Percentiles rank a stretch among this genome's conserved stretches.
Conservation (phyloP, 2,113 vertebrate genomes). For the Ramphastos sulfuratus region DNA sequence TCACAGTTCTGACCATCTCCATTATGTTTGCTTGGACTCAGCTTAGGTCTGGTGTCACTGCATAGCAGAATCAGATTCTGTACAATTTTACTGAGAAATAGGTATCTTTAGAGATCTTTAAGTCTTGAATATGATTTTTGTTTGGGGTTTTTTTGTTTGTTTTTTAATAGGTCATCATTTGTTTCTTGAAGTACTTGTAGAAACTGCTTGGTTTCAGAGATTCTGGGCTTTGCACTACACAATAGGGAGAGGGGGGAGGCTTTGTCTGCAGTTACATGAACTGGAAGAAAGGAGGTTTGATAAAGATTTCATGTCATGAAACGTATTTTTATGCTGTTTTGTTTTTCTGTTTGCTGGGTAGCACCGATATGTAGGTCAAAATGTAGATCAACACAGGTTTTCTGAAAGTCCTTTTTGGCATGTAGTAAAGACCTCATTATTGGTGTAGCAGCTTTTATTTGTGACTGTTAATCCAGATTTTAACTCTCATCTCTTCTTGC, state of each 20-base stretch:
- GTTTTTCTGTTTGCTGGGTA: background rate
- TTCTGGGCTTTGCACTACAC: background rate
- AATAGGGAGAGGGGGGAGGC: background rate
- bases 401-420: background rate
- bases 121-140: background rate
- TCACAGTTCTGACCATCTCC: background rate
- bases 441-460: background rate
- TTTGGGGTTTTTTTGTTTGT: background rate
- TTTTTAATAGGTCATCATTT: background rate
- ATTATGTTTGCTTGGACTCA: rapidly evolving
- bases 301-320: background rate
- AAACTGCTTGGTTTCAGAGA: background rate
- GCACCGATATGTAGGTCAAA: background rate
- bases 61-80: background rate
- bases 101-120: background rate
- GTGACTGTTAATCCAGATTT: background rate
- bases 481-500: background rate
- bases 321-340: background rate
- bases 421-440: background rate
- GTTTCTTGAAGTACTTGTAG: background rate
- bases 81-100: background rate
- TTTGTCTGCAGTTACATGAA: background rate
- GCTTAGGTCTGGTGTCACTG: background rate
- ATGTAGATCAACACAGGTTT: background rate
- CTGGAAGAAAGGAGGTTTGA: background rate